phyloP scores from a whole-genome alignment of 2,113 vertebrate species.

The Oncorhynchus tshawytscha region DNA sequence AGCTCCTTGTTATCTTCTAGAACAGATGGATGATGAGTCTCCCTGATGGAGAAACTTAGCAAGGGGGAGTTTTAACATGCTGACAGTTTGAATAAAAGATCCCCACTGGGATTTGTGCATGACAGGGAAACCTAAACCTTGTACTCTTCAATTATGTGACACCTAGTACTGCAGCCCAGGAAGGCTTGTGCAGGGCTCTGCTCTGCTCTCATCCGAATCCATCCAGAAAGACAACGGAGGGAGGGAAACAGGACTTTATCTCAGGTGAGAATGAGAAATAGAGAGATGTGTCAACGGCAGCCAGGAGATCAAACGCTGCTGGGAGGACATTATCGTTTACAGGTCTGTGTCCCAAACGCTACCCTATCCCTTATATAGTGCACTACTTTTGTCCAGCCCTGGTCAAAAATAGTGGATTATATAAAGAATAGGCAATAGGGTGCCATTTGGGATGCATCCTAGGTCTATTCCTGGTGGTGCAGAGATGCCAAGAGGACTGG shows the following conservation, averaged over 20 bases:
- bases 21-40: slow-evolving; percentile 39
- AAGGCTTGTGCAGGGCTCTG: not conserved
- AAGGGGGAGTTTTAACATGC: slow-evolving; percentile 18
- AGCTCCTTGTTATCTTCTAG: slow-evolving; percentile 3
- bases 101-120: slow-evolving; percentile 31
- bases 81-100: slow-evolving; percentile 57
- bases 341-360: no score
- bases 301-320: no score
- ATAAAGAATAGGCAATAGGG: no score
- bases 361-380: no score
- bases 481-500: no score
- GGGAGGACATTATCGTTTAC: no score
- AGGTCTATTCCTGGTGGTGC: no score
- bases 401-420: no score
- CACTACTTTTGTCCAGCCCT: no score
- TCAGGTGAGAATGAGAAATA: slow-evolving; percentile 33
- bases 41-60: slow-evolving; percentile 33
- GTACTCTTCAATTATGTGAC: slow-evolving; percentile 57
- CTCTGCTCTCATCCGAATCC: slow-evolving; percentile 17
- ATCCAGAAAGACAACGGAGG: slow-evolving; percentile 14
- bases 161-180: slow-evolving; percentile 17
- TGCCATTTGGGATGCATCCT: no score
- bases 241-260: slow-evolving; percentile 37
- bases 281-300: no score
- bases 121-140: slow-evolving; percentile 21